These are phyloP conservation scores for Drosophila kokeensis DNA, from an alignment of 2,888 invertebrate genomes.

Conservation along the genomic window DNA sequence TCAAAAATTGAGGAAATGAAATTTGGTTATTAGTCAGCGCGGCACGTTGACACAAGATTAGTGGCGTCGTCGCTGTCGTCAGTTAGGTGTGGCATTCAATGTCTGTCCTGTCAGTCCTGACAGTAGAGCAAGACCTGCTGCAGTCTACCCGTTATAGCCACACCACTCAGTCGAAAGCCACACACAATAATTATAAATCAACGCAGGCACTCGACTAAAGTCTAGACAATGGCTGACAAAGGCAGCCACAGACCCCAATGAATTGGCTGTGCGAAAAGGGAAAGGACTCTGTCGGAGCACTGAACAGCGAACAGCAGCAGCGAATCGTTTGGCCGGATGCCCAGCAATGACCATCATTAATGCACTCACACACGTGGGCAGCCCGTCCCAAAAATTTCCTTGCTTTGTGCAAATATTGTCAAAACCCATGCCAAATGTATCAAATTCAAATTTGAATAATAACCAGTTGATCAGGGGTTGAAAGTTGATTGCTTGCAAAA, in stretches of 20 bases:
- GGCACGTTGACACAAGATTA: slow-evolving; percentile 52
- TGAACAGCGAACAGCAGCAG: slow-evolving; percentile 13
- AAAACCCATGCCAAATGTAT: slow-evolving; percentile 42
- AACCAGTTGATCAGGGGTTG: slow-evolving; percentile 65
- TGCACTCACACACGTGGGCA: slow-evolving; percentile 32
- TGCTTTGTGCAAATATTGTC: slow-evolving; percentile 31
- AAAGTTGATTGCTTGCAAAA: slow-evolving; percentile 24
- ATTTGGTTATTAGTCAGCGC: slow-evolving; percentile 77
- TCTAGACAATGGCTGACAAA: slow-evolving; percentile 76
- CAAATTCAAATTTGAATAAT: slow-evolving; percentile 63
- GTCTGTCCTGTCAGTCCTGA: slow-evolving; percentile 16
- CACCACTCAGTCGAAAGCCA: slow-evolving; percentile 30
- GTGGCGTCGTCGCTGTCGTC: slow-evolving; percentile 6
- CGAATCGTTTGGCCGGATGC: slow-evolving; percentile 56
- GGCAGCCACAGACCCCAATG: slow-evolving; percentile 46
- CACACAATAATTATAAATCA: slow-evolving; percentile 77
- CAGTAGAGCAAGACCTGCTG: slow-evolving; percentile 25
- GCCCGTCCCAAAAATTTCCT: neutral
- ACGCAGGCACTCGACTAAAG: slow-evolving; percentile 70
- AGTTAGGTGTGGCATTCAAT: slow-evolving; percentile 58
- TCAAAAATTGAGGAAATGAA: slow-evolving; percentile 79
- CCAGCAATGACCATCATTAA: slow-evolving; percentile 57
- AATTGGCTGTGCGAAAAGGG: slow-evolving; percentile 19
- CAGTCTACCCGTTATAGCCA: slow-evolving; percentile 20
- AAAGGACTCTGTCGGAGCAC: slow-evolving; percentile 33